Evolutionary conservation across 2,888 invertebrate genomes (phyloP), one percentile per base, ranked within the genome.

Genomic region (Philonicus albiceps): DNA sequence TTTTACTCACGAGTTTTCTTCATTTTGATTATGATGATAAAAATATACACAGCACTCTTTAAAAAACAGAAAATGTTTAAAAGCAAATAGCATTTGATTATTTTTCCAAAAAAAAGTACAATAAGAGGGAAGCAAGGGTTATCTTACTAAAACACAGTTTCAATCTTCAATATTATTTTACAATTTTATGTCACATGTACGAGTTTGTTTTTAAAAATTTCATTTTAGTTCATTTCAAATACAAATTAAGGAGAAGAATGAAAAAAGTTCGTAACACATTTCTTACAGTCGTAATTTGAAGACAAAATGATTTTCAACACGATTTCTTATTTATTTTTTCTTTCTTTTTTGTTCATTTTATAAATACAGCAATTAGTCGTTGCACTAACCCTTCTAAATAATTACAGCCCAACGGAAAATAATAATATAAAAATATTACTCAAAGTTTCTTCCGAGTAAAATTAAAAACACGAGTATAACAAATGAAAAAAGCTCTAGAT

Each of bases 141-240:
- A 13, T 43, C 40, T 43, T 43, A 76, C 27, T 78, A 43, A 80
- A 80, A 80, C 80, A 80, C 49, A 53, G 8, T 53, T 27, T 53
- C 27, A 53, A 53, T 30, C 34, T 83, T 64, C 64, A 31, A 34
- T 64, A 64, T 73, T 84, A 84, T 84, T 73, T 84, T 84, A 84
- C 84, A 84, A 84, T 72, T 84, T 84, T 43, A 73, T 84, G 72
- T 84, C 84, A 84, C 84, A 84, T 84, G 40, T 84, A 84, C 73
- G 84, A 84, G 73, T 84, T 64, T 72, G 30, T 83, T 84, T 55
- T 84, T 73, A 43, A 73, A 84, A 84, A 73, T 84, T 84, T 72
- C 27, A 73, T 43, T 37, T 72, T 34, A 83, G 64, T 83, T 73
- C 64, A 83, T 16, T 83, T n/a, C 30, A 43, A 84, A 40, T 43